Evolutionary conservation across 2,113 vertebrate species (phyloP), one percentile per base, ranked within the genome.

Genomic region (Lagopus muta): DNA sequence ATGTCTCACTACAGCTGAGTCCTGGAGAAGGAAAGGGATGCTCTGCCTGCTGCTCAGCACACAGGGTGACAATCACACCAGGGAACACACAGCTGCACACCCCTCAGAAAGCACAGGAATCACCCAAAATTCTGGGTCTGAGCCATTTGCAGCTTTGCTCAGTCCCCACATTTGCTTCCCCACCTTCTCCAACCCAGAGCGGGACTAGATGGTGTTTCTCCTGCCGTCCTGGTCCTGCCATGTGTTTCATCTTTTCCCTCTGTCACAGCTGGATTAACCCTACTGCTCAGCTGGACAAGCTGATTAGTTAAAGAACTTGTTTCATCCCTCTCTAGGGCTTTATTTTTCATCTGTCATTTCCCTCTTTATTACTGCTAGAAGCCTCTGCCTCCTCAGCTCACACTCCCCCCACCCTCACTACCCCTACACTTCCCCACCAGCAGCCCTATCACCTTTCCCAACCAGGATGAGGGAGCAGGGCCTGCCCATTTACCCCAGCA

Each of bases 251-350:
- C 43, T 93, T 97, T 96, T 95, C 67, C 47, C 8, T 91, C 55
- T 1, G 3, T 66, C 24, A 48, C 8, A 89, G 91, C 87, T 62
- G 89, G 96, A 97, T 95, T 95, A 97, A 92, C 67, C 57, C 64
- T 71, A 82, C 91, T 1, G 28, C 76, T 93, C 80, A 93, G 76
- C 81, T 81, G 78, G 88, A 77, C 88, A 95, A 96, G 88, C 92
- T 92, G 95, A 96, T 97, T 96, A 96, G 86, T 92, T 89, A 87
- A 94, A 95, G 66, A 90, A 94, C 69, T 89, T 78, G 84, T 89
- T 93, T 94, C 78, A 94, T 92, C 81, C 76, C 50, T 91, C 66
- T 92, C 67, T 83, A 57, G 71, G 61, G 94, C 60, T 93, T 95
- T 95, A 93, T 89, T 90, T 95, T 96, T 94, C 67, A 80, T 95